Evolutionary conservation across 2,113 vertebrate species (phyloP).

Genomic region (Cryptomyrus ogoouensis): DNA sequence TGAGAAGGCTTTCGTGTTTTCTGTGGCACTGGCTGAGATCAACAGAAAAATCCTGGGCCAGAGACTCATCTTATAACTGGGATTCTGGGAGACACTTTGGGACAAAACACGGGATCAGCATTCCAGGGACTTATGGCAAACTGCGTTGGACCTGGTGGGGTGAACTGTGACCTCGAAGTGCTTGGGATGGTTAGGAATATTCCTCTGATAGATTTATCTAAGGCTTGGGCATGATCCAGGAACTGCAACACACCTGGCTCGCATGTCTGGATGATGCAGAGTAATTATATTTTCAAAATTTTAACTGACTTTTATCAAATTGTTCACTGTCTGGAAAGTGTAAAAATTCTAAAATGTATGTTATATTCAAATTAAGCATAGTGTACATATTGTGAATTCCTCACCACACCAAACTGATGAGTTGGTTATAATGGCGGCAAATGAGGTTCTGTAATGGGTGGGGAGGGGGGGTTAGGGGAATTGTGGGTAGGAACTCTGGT

Average conservation of each 20-base stretch:
- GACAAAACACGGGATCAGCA: slow-evolving; percentile 47
- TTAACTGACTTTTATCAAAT: not conserved
- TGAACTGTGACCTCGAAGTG: slow-evolving; percentile 22
- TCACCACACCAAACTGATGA: slow-evolving; percentile 13
- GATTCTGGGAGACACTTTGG: slow-evolving; percentile 18
- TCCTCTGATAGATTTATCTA: not conserved
- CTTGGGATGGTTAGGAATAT: not conserved
- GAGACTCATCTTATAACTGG: slow-evolving; percentile 77
- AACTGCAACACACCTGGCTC: not conserved
- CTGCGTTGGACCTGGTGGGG: slow-evolving; percentile 32
- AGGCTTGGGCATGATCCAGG: not conserved
- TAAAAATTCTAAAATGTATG: slow-evolving; percentile 33
- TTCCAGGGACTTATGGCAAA: slow-evolving; percentile 40
- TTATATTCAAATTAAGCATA: slow-evolving; percentile 38
- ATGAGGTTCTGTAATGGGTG: not conserved
- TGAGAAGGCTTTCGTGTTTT: slow-evolving; percentile 97
- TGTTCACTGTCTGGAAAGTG: slow-evolving; percentile 15
- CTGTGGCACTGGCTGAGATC: slow-evolving; percentile 96
- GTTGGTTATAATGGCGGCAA: not conserved
- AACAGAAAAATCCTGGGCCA: slow-evolving; percentile 99
- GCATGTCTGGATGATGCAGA: not conserved
- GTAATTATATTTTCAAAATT: slow-evolving; percentile 16
- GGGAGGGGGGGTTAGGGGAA: not conserved
- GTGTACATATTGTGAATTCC: slow-evolving; percentile 25
- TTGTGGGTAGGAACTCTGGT: slow-evolving; percentile 15